Conservation (phyloP, 1,140 invertebrate genomes). For the Ips typographus region DNA sequence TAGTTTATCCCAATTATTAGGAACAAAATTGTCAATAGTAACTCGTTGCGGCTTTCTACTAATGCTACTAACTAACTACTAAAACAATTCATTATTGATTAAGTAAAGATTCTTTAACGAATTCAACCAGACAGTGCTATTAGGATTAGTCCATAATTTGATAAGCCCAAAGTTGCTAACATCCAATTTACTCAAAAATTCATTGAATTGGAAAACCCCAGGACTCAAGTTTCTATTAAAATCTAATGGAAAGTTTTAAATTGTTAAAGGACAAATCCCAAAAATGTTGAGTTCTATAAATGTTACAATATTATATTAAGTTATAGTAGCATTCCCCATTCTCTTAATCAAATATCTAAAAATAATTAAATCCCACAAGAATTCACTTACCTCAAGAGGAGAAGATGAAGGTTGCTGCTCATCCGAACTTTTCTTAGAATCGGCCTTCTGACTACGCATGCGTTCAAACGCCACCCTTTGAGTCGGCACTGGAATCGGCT, state of each 20-base stretch:
- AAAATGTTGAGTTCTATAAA: not conserved
- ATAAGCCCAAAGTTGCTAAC: slow-evolving; percentile 66
- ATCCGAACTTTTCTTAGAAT: slow-evolving; percentile 28
- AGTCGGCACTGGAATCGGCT: slow-evolving; percentile 79
- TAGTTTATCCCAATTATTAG: slow-evolving; percentile 29
- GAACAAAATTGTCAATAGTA: slow-evolving; percentile 30
- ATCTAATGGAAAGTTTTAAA: slow-evolving; percentile 52
- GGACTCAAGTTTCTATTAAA: slow-evolving; percentile 64
- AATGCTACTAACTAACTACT: slow-evolving; percentile 55
- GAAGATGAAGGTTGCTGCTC: slow-evolving; percentile 37
- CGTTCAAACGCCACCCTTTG: slow-evolving; percentile 60
- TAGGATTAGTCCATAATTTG: slow-evolving; percentile 62
- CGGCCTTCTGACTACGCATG: slow-evolving; percentile 41
- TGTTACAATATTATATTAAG: no score
- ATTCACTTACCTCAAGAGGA: slow-evolving; percentile 23
- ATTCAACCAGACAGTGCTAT: slow-evolving; percentile 50
- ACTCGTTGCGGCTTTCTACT: slow-evolving; percentile 29
- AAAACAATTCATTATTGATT: slow-evolving; percentile 60
- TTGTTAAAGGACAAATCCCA: slow-evolving; percentile 44
- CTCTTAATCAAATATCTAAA: not conserved
- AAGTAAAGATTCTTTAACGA: slow-evolving; percentile 59
- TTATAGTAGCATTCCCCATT: not conserved
- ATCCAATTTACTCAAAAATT: slow-evolving; percentile 60
- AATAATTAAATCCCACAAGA: not conserved
- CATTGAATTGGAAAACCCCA: slow-evolving; percentile 62